Conservation (phyloP, 2,113 vertebrate species). For the Tachycineta bicolor region DNA sequence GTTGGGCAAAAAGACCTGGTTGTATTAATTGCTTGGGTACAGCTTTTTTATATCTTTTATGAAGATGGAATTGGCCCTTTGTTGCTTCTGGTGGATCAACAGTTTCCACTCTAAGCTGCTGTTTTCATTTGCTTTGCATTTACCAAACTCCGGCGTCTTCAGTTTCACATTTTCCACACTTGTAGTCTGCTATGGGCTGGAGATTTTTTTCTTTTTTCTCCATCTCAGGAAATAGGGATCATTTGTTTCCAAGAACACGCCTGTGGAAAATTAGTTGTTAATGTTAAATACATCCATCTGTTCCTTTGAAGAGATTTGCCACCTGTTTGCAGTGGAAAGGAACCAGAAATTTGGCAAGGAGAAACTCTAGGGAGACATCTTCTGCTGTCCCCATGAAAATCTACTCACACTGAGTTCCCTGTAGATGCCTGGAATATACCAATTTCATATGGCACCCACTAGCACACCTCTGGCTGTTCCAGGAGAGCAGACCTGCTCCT, state of each 20-base stretch:
- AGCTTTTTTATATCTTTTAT: background rate
- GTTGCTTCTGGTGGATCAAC: background rate
- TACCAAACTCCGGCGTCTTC: background rate
- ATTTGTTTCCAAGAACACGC: constrained; percentile 5
- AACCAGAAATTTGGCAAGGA: constrained; percentile 1
- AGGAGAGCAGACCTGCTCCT: background rate
- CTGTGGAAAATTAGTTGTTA: constrained; percentile 45
- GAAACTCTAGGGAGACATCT: background rate
- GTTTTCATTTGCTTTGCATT: constrained; percentile 14
- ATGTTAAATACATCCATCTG: constrained; percentile 29
- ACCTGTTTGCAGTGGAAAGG: constrained; percentile 22
- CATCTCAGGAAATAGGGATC: constrained; percentile 18
- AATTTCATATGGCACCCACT: background rate
- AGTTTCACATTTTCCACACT: constrained; percentile 49
- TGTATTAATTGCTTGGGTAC: background rate
- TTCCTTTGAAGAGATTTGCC: constrained; percentile 38
- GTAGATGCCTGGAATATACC: background rate
- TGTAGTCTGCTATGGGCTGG: background rate
- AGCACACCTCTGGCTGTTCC: rapidly evolving
- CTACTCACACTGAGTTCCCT: background rate
- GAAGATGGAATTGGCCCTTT: background rate
- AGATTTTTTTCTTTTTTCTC: background rate
- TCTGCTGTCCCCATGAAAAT: background rate
- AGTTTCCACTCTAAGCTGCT: constrained; percentile 5
- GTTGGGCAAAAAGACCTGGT: background rate